Percentiles rank a stretch among this genome's conserved stretches.
Evolutionary conservation across 2,797 vertebrate genomes (phyloP).

Genomic region (Dendrocincla tyrannina): DNA sequence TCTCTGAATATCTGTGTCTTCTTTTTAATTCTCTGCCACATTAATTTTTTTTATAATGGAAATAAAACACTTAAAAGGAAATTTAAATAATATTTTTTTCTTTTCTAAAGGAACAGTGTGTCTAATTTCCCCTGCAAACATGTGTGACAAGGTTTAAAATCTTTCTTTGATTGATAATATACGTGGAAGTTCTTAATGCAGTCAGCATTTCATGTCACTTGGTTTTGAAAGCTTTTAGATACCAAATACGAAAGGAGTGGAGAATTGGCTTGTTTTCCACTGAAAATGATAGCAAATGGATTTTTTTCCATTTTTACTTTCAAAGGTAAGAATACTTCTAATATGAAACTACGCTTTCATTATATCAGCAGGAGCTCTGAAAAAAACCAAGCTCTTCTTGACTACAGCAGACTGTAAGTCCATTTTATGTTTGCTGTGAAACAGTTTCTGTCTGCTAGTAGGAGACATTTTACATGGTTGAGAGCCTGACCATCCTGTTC

Average conservation of each 20-base stretch:
- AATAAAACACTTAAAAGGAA: neutral
- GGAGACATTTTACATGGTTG: slow-evolving; percentile 13
- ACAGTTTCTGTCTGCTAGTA: slow-evolving; percentile 13
- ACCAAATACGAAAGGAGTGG: slow-evolving; percentile 7
- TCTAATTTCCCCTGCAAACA: slow-evolving; percentile 8
- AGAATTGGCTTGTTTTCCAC: slow-evolving; percentile 47
- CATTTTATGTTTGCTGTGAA: slow-evolving; percentile 8
- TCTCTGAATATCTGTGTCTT: neutral
- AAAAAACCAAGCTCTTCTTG: slow-evolving; percentile 20
- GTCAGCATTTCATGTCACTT: neutral
- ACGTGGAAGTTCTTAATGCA: slow-evolving; percentile 23
- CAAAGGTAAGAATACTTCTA: slow-evolving; percentile 9
- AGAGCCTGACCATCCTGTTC: slow-evolving; percentile 22
- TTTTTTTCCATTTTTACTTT: slow-evolving; percentile 28
- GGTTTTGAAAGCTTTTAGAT: slow-evolving; percentile 23
- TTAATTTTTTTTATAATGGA: neutral
- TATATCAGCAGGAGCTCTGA: neutral
- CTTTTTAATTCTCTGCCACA: neutral
- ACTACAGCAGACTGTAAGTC: neutral
- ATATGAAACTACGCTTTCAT: neutral
- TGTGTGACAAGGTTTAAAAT: slow-evolving; percentile 16
- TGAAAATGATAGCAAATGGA: slow-evolving; percentile 32
- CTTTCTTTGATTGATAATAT: slow-evolving; percentile 25
- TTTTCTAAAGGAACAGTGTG: slow-evolving; percentile 17
- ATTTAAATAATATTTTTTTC: neutral